These are phyloP conservation scores for Troides oblongomaculatus DNA, from an alignment of 2,888 invertebrate species.

Conservation along the genomic window DNA sequence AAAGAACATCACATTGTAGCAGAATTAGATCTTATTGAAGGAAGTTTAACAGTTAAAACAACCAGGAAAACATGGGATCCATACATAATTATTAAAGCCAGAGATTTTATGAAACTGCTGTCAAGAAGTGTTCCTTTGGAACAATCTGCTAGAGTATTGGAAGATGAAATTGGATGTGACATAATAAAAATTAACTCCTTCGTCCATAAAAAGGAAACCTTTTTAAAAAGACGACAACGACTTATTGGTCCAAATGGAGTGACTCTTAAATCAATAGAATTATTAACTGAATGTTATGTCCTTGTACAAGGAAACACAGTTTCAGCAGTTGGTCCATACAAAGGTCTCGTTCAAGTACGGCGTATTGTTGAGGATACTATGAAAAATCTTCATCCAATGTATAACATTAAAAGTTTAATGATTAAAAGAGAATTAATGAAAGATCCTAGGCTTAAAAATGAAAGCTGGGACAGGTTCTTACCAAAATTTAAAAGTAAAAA, in stretches of 20 bases:
- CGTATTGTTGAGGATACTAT: slow-evolving; percentile 97
- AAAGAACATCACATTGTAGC: slow-evolving; percentile 89
- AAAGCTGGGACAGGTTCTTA: slow-evolving; percentile 97
- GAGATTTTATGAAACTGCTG: slow-evolving; percentile 96
- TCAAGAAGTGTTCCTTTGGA: slow-evolving; percentile 98
- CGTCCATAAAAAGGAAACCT: slow-evolving; percentile 94
- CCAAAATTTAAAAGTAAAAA: slow-evolving; percentile 96
- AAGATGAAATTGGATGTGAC: slow-evolving; percentile 96
- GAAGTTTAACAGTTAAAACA: slow-evolving; percentile 96
- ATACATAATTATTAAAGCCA: slow-evolving; percentile 95
- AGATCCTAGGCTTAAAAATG: slow-evolving; percentile 93
- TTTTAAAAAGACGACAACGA: slow-evolving; percentile 95
- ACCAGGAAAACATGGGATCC: slow-evolving; percentile 99
- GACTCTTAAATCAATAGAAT: slow-evolving; percentile 97
- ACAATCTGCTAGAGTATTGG: slow-evolving; percentile 91
- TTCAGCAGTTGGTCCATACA: slow-evolving; percentile 96
- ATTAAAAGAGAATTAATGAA: slow-evolving; percentile 97
- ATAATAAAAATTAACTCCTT: slow-evolving; percentile 97
- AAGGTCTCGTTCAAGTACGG: slow-evolving; percentile 91
- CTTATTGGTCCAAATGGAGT: slow-evolving; percentile 99
- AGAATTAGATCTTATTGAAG: slow-evolving; percentile 94
- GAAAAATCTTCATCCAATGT: slow-evolving; percentile 99
- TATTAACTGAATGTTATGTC: slow-evolving; percentile 97
- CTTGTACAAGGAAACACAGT: slow-evolving; percentile 99
- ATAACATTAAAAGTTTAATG: slow-evolving; percentile 98